Percentiles rank a stretch among this genome's conserved stretches.
These are phyloP conservation scores for Anoplopoma fimbria DNA, from an alignment of 2,113 vertebrate species.

Conservation along the genomic window DNA sequence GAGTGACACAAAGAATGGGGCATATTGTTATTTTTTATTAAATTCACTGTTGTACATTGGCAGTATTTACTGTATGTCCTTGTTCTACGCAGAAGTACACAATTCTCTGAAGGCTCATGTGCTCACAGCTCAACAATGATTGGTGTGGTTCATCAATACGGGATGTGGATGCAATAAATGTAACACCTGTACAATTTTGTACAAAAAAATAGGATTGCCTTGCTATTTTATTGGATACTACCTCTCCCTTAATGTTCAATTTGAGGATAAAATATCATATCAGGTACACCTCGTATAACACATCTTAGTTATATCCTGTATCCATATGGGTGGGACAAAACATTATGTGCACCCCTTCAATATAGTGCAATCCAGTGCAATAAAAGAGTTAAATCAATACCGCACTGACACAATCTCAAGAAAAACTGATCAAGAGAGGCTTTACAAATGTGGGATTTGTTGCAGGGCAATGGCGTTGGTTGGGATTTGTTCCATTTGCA, in stretches of 20 bases:
- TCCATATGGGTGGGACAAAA: background rate
- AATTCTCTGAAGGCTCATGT: constrained; percentile 15
- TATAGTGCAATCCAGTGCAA: background rate
- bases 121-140: constrained; percentile 7
- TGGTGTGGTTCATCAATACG: constrained; percentile 17
- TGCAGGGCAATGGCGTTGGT: background rate
- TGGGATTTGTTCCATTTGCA: background rate
- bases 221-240: background rate
- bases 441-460: constrained; percentile 1
- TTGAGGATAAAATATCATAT: background rate
- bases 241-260: background rate
- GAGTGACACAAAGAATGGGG: constrained; percentile 1
- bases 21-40: constrained; percentile 13
- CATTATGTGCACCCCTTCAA: background rate
- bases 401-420: background rate
- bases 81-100: background rate
- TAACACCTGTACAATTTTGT: background rate
- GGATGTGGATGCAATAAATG: background rate
- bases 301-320: background rate
- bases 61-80: background rate
- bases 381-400: background rate
- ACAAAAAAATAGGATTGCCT: background rate
- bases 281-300: background rate
- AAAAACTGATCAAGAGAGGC: background rate
- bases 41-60: background rate